Evolutionary conservation across 35 echinoderm and acorn worm species (phyloP), one percentile per base, ranked within the genome.

Genomic region (Strongylocentrotus purpuratus): DNA sequence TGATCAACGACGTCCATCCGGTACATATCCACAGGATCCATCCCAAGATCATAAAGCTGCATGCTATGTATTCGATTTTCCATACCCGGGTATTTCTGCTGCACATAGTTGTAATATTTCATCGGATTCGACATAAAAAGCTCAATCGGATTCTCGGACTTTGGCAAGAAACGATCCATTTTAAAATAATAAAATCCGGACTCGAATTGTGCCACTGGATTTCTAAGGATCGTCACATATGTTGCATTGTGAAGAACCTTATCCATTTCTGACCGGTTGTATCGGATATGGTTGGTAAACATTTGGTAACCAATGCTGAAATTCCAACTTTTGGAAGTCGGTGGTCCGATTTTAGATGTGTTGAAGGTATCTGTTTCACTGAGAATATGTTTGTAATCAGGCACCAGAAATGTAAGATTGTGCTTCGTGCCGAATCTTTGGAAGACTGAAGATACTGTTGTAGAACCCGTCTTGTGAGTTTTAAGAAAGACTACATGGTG

Each of bases 131-230:
- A 46, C 88, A 96, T 94, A 45, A 97, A 95, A 9, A 46, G 32
- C 9, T 65, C 50, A 3, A 97, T 86, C 1, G 96, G 91, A 48
- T 97, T 94, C 18, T 17, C 17, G 20, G 28, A 17, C 70, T 78
- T 86, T 4, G 41, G 48, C 9, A 55, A 41, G 46, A 96, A 70
- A 45, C 18, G 33, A 4, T 94, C 47, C 32, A 98, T 94, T 59
- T 86, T 46, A 95, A 97, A 98, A 33, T 96, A 98, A 28, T 50
- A 65, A 88, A 98, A 98, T 28, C 61, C 90, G 0, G 97, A 98
- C 45, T 98, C 97, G 32, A 97, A 87, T 31, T 98, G 96, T 33
- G 92, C 85, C 13, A 94, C 96, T 5, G 97, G 96, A 52, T 97
- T 61, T 7, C 96, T 92, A 33, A 98, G n/a, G 32, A 98, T 96